Conservation (phyloP, 2,797 vertebrate species). For the Ceyx erithaca region DNA sequence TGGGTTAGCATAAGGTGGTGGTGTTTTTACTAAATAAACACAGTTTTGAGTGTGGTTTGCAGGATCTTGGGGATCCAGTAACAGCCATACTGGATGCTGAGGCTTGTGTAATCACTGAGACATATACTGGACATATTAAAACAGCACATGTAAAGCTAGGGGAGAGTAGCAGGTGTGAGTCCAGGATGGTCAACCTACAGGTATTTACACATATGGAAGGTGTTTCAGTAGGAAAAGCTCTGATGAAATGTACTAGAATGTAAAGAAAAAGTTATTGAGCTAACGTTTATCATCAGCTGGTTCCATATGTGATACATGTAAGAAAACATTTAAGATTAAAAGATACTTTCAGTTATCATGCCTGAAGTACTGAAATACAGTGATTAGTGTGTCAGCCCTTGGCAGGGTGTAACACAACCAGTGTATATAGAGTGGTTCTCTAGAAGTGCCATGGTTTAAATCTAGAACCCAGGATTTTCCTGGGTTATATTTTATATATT, state of each 20-base stretch:
- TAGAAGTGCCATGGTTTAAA: background rate
- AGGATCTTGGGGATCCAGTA: background rate
- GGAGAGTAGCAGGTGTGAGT: background rate
- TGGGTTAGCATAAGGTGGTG: background rate
- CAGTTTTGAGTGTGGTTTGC: background rate
- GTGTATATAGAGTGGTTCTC: background rate
- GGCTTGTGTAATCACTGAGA: background rate
- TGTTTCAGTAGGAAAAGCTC: background rate
- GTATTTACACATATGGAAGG: background rate
- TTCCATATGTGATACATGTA: background rate
- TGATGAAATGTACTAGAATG: background rate
- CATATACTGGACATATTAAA: background rate
- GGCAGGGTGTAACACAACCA: background rate
- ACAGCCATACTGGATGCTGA: background rate
- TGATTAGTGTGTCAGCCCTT: background rate
- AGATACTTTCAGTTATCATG: background rate
- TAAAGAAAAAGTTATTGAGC: background rate
- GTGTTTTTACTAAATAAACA: background rate
- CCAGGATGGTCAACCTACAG: background rate
- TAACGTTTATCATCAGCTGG: background rate
- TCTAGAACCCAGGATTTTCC: background rate
- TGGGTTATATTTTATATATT: too few relatives aligned
- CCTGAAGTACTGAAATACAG: background rate
- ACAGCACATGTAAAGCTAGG: background rate
- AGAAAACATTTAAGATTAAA: background rate